These are phyloP conservation scores for Drosophila yooni DNA, from an alignment of 2,888 invertebrate species.

Conservation along the genomic window DNA sequence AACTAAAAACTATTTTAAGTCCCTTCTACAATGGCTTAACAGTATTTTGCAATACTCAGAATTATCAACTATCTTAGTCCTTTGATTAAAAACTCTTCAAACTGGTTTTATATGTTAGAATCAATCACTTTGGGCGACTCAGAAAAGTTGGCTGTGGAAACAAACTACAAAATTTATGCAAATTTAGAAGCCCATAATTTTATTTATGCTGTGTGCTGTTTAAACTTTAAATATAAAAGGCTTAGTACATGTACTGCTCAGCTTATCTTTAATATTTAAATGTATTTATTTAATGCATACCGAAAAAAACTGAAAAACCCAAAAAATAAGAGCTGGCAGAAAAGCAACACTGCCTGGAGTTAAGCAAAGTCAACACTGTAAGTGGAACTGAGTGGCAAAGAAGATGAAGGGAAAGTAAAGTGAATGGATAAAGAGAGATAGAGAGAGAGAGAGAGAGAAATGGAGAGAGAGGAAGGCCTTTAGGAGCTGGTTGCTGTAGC, in stretches of 20 bases:
- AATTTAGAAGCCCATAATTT: neutral
- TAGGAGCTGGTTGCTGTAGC: constrained; percentile 32
- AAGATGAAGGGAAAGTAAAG: neutral
- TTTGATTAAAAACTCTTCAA: neutral
- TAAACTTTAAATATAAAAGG: neutral
- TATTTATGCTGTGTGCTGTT: neutral
- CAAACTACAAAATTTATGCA: neutral
- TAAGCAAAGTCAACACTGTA: constrained; percentile 52
- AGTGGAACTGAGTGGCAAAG: constrained; percentile 25
- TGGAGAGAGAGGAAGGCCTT: constrained; percentile 4
- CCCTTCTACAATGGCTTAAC: neutral
- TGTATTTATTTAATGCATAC: neutral
- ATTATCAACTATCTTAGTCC: neutral
- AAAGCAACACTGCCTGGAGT: constrained; percentile 31
- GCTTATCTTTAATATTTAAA: neutral
- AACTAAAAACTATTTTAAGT: neutral
- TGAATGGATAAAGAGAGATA: neutral
- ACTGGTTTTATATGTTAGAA: neutral
- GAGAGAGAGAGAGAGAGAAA: neutral
- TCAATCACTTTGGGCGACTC: neutral
- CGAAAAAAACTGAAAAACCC: neutral
- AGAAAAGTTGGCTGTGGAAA: neutral
- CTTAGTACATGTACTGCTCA: neutral
- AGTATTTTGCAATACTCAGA: neutral
- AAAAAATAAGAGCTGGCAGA: constrained; percentile 7